phyloP scores from a whole-genome alignment of 2,113 vertebrate species.

The Aleadryas rufinucha region DNA sequence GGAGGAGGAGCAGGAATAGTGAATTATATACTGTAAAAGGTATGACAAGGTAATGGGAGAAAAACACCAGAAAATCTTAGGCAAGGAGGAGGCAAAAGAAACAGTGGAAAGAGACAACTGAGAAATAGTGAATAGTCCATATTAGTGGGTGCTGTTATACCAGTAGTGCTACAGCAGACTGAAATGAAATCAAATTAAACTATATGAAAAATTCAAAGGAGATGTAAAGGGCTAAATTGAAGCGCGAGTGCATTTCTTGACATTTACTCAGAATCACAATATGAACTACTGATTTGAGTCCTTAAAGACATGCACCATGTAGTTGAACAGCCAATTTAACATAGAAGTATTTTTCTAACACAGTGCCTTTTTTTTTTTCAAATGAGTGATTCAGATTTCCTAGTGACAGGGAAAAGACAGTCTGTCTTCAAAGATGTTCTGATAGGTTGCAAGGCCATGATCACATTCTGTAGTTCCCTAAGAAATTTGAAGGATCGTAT shows the following conservation, averaged over 20 bases:
- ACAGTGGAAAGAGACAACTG: neutral
- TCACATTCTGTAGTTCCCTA: neutral
- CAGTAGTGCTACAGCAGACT: neutral
- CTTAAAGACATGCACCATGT: neutral
- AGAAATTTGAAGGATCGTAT: neutral
- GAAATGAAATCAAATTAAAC: neutral
- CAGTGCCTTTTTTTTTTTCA: neutral
- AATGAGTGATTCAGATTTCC: neutral
- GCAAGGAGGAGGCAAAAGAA: neutral
- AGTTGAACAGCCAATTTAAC: neutral
- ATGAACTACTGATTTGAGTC: neutral
- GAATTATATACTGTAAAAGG: constrained; percentile 16
- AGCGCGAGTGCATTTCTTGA: neutral
- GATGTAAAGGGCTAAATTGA: neutral
- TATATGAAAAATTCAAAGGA: neutral
- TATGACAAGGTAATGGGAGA: neutral
- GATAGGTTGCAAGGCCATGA: neutral
- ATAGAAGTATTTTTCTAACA: neutral
- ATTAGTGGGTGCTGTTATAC: neutral
- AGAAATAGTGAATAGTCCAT: neutral
- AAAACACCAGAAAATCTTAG: constrained; percentile 1
- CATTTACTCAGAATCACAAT: neutral
- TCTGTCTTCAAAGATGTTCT: neutral
- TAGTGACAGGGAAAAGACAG: neutral
- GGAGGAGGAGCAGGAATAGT: neutral